Evolutionary conservation across 2,113 vertebrate species (phyloP).

Genomic region (Catagonus wagneri): DNA sequence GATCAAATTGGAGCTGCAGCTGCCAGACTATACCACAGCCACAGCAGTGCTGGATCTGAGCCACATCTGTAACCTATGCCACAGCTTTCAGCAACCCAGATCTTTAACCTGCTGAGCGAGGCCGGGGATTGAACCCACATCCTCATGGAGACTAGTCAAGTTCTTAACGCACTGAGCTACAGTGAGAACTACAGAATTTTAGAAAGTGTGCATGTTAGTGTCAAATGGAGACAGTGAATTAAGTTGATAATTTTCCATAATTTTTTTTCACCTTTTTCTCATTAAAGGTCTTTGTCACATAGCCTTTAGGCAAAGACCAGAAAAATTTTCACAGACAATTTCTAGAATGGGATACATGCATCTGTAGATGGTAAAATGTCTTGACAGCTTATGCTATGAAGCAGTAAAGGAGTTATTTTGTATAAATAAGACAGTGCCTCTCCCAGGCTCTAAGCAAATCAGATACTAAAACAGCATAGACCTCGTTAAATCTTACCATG

Average conservation of each 20-base stretch:
- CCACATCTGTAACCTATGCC: no score
- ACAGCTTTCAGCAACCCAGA: no score
- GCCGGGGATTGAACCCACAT: no score
- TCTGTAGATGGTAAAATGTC: neutral
- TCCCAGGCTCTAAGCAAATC: neutral
- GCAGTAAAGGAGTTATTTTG: neutral
- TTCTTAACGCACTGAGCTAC: no score
- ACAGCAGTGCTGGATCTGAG: no score
- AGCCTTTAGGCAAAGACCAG: neutral
- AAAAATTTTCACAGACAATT: neutral
- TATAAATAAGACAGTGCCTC: neutral
- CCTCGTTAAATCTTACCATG: neutral
- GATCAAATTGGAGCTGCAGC: no score
- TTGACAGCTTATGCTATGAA: neutral
- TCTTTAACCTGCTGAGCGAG: no score
- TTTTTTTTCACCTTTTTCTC: neutral
- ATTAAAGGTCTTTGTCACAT: neutral
- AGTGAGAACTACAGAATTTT: neutral
- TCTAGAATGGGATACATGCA: neutral
- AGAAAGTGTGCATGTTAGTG: neutral
- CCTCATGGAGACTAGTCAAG: no score
- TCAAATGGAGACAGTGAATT: neutral
- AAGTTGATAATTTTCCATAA: neutral
- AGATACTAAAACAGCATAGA: neutral
- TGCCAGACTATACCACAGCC: no score